Evolutionary conservation across 1,140 invertebrate species (phyloP).

Genomic region (Drosophila yakuba): DNA sequence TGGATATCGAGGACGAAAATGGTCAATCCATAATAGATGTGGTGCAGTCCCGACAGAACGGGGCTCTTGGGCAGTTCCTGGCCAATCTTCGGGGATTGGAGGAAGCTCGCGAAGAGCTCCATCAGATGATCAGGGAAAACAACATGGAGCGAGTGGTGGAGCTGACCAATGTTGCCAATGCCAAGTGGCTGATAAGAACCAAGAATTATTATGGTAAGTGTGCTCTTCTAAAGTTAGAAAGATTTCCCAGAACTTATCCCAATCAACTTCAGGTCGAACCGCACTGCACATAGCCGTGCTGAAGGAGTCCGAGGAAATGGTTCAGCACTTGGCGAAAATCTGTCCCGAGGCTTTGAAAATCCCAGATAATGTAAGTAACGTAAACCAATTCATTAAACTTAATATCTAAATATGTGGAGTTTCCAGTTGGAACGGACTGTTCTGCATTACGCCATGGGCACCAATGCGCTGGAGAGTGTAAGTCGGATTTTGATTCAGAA

Average conservation of each 20-base stretch:
- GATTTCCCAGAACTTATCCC: background rate
- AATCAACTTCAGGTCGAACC: conserved; percentile 85
- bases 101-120: conserved; percentile 91
- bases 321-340: conserved; percentile 89
- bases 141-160: conserved; percentile 87
- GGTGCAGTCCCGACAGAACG: conserved; percentile 87
- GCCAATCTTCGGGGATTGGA: conserved; percentile 90
- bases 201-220: conserved; percentile 89
- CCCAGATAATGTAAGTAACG: conserved; percentile 92
- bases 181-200: conserved; percentile 89
- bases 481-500: conserved; percentile 92
- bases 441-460: conserved; percentile 95
- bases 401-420: background rate
- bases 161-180: conserved; percentile 87
- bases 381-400: background rate
- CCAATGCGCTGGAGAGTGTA: conserved; percentile 92
- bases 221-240: fast-evolving
- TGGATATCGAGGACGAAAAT: conserved; percentile 90
- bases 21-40: conserved; percentile 89
- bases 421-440: conserved; percentile 92
- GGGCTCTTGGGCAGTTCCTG: conserved; percentile 88
- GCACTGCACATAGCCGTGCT: conserved; percentile 93
- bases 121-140: conserved; percentile 89
- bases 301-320: conserved; percentile 91
- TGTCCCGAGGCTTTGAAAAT: conserved; percentile 90